phyloP scores from a whole-genome alignment of 23 tunicate species.

The Pegea sp. region DNA sequence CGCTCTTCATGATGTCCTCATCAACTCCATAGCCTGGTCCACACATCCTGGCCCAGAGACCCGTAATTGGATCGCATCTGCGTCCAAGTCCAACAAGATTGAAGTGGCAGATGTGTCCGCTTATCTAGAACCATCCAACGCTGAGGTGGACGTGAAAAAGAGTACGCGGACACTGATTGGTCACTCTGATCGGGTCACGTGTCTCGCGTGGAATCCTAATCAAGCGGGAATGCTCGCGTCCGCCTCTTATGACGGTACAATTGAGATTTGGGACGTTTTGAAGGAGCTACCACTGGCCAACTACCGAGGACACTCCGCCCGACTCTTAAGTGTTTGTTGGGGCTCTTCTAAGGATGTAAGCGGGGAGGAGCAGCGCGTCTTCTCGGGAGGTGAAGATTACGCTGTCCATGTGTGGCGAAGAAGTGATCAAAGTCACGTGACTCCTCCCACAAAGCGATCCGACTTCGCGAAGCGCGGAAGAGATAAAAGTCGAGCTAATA shows the following conservation, averaged over 20 bases:
- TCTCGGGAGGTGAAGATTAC: conserved; percentile 82
- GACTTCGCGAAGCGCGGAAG: too few species aligned
- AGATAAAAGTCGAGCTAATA: too few species aligned
- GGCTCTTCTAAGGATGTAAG: conserved; percentile 8
- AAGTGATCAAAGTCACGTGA: conserved; percentile 22
- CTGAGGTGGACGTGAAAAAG: not conserved
- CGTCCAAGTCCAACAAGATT: conserved; percentile 10
- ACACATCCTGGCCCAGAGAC: conserved; percentile 11
- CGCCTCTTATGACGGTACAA: conserved; percentile 68
- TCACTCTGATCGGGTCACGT: conserved; percentile 39
- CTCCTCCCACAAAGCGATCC: conserved; percentile 13
- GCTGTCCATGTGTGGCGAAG: conserved; percentile 66
- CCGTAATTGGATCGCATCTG: conserved; percentile 19
- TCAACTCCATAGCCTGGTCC: conserved; percentile 59
- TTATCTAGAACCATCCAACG: not conserved
- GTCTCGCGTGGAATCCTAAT: conserved; percentile 37
- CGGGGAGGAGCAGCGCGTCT: conserved; percentile 14
- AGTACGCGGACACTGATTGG: conserved; percentile 25
- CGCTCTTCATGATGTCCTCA: conserved; percentile 38
- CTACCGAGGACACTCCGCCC: conserved; percentile 69
- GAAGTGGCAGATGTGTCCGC: conserved; percentile 9
- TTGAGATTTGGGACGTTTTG: conserved; percentile 61
- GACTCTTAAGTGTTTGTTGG: conserved; percentile 57
- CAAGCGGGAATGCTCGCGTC: conserved; percentile 29
- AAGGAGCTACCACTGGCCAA: conserved; percentile 28